Conservation (phyloP, 2,888 invertebrate genomes). For the Trichopoda pennipes region DNA sequence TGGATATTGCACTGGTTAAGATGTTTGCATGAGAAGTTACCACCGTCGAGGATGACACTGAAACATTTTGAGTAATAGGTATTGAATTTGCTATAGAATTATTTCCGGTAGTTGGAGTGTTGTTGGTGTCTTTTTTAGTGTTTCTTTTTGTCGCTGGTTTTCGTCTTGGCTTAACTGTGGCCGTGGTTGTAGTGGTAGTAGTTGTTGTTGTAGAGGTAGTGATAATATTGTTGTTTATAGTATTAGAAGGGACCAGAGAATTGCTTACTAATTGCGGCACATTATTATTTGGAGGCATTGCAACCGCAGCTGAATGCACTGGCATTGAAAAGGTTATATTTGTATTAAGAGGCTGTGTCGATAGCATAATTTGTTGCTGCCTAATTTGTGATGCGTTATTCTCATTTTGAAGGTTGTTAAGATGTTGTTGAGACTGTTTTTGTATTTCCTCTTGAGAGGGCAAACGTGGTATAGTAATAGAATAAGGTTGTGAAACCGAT, state of each 20-base stretch:
- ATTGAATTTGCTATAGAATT: conserved; percentile 16
- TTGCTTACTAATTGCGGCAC: conserved; percentile 43
- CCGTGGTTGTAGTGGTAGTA: conserved; percentile 74
- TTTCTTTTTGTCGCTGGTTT: conserved; percentile 79
- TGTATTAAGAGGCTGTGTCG: conserved; percentile 65
- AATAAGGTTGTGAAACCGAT: conserved; percentile 77
- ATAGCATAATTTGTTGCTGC: conserved; percentile 56
- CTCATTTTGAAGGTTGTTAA: conserved; percentile 66
- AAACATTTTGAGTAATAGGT: conserved; percentile 29
- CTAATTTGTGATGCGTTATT: conserved; percentile 32
- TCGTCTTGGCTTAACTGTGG: conserved; percentile 78
- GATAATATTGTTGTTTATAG: conserved; percentile 66
- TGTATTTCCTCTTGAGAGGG: conserved; percentile 80
- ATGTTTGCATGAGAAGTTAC: conserved; percentile 68
- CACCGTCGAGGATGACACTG: conserved; percentile 36
- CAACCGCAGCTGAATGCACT: conserved; percentile 32
- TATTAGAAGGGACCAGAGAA: conserved; percentile 39
- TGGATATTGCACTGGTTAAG: conserved; percentile 70
- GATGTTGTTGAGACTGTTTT: conserved; percentile 77
- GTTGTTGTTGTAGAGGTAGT: conserved; percentile 48
- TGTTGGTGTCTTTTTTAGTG: conserved; percentile 75
- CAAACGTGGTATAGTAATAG: conserved; percentile 80
- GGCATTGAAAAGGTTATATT: conserved; percentile 64
- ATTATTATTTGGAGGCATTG: conserved; percentile 44
- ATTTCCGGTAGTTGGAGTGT: conserved; percentile 16